Evolutionary conservation across 2,888 invertebrate genomes (phyloP).

Genomic region (Cantharis nigra): DNA sequence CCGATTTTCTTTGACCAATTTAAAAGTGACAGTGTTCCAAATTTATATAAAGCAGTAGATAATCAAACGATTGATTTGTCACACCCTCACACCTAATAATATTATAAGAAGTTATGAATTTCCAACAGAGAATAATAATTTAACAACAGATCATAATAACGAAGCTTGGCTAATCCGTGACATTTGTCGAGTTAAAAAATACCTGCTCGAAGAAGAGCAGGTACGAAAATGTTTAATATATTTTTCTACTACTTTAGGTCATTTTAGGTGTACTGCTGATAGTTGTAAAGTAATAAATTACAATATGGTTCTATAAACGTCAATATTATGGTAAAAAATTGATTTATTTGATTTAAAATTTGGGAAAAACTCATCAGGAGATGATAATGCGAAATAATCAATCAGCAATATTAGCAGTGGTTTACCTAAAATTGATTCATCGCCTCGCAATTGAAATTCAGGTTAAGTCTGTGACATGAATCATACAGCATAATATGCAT

Average conservation of each 20-base stretch:
- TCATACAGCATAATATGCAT: conserved; percentile 26
- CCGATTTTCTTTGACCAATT: not conserved
- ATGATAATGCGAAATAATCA: not conserved
- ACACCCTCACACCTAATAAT: not conserved
- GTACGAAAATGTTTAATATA: not conserved
- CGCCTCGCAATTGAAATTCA: conserved; percentile 11
- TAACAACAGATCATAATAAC: conserved; percentile 2
- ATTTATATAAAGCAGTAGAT: not conserved
- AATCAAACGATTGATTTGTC: not conserved
- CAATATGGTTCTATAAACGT: not conserved
- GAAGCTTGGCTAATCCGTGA: conserved; percentile 4
- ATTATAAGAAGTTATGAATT: not conserved
- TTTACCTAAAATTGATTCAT: not conserved
- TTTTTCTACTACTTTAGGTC: not conserved
- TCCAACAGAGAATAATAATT: conserved; percentile 3
- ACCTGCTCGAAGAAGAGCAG: not conserved
- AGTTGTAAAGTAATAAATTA: not conserved
- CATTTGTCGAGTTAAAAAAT: not conserved
- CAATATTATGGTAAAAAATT: not conserved
- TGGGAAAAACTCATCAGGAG: not conserved
- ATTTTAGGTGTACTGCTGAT: not conserved
- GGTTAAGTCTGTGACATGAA: conserved; percentile 18
- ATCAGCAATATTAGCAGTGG: not conserved
- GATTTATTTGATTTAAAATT: not conserved
- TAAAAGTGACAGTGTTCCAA: not conserved